A percentile compares a stretch with the other conserved stretches of the same genome.
Evolutionary conservation across 2,113 vertebrate genomes (phyloP).

Genomic region (Hippopotamus amphibius): DNA sequence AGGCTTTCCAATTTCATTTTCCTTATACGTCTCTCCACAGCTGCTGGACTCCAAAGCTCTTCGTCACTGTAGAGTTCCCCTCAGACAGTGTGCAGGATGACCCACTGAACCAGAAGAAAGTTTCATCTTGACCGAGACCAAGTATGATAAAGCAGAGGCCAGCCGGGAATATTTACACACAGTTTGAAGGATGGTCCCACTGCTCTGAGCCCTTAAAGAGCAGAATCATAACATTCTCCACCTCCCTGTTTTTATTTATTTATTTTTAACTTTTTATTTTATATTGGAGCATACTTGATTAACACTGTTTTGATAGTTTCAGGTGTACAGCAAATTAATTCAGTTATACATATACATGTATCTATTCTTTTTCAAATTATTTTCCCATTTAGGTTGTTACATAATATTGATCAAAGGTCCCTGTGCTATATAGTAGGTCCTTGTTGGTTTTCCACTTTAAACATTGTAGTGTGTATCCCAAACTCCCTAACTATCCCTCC

Average conservation of each 20-base stretch:
- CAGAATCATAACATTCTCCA: not conserved
- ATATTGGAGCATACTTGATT: not conserved
- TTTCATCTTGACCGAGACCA: not conserved
- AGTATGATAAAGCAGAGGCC: not conserved
- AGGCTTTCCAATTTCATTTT: slow-evolving; percentile 15
- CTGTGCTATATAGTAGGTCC: not conserved
- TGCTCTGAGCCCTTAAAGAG: not conserved
- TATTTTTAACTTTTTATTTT: too few species aligned
- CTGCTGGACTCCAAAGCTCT: not conserved
- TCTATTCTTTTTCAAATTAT: not conserved
- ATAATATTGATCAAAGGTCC: not conserved
- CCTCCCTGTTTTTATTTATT: not conserved
- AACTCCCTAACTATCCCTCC: not conserved
- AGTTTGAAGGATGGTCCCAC: not conserved
- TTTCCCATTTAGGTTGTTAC: not conserved
- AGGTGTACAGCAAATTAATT: not conserved
- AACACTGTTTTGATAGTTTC: not conserved
- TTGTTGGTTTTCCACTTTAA: not conserved
- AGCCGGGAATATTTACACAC: not conserved
- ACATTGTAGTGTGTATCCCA: not conserved
- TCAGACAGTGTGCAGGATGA: not conserved
- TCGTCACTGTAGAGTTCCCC: not conserved
- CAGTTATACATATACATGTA: not conserved
- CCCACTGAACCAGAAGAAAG: not conserved
- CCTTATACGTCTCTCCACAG: not conserved